A percentile compares a stretch with the other conserved stretches of the same genome.
phyloP scores from a whole-genome alignment of 2,888 invertebrate genomes.

The Leucoptera coffeella region DNA sequence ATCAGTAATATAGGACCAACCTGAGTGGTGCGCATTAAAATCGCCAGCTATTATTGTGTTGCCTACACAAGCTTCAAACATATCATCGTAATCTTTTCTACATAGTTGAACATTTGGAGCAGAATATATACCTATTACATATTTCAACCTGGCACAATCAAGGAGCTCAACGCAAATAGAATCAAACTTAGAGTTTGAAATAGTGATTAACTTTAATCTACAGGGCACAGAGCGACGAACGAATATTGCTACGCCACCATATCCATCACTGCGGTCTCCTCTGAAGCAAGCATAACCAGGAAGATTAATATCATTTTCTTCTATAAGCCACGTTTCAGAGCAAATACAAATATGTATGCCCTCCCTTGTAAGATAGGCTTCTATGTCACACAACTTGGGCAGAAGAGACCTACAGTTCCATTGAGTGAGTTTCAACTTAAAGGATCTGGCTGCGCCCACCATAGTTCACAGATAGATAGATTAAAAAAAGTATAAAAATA shows the following conservation, averaged over 20 bases:
- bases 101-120: slow-evolving; percentile 2
- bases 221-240: slow-evolving; percentile 5
- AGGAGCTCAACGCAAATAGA: slow-evolving; percentile 3
- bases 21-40: slow-evolving; percentile 8
- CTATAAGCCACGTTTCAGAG: slow-evolving; percentile 6
- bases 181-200: slow-evolving; percentile 5
- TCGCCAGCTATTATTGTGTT: slow-evolving; percentile 6
- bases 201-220: not conserved
- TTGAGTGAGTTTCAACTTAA: slow-evolving; percentile 4
- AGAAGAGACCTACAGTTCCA: slow-evolving; percentile 5
- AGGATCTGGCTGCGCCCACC: not conserved
- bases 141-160: slow-evolving; percentile 5
- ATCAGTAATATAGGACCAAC: slow-evolving; percentile 8
- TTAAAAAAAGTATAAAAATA: not conserved
- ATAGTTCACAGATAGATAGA: too few relatives aligned
- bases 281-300: slow-evolving; percentile 6
- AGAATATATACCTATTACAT: slow-evolving; percentile 6
- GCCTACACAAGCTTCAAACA: slow-evolving; percentile 1
- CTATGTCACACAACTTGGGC: slow-evolving; percentile 4
- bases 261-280: slow-evolving; percentile 6
- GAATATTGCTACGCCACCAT: slow-evolving; percentile 7
- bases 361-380: slow-evolving; percentile 3
- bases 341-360: slow-evolving; percentile 5
- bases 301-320: slow-evolving; percentile 3
- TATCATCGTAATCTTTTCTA: slow-evolving; percentile 5